Evolutionary conservation across 2,113 vertebrate species (phyloP), one percentile per base, ranked within the genome.

Genomic region (Butorides virescens): DNA sequence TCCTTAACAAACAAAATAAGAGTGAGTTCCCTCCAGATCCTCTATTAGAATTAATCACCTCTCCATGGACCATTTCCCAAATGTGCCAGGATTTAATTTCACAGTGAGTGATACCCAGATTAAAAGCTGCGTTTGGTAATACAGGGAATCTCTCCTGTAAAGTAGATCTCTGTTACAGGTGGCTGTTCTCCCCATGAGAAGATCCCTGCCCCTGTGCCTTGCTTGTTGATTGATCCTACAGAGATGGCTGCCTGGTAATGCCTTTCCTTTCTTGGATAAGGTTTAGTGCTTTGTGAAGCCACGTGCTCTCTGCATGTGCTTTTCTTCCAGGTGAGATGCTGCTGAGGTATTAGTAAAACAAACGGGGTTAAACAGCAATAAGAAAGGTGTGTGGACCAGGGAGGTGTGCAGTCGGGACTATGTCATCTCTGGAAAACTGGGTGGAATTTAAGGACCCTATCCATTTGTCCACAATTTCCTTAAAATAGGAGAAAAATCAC

Each of bases 21-120:
- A 61, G n/a, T 1, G 29, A 78, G 76, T 72, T 93, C 36, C 62
- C 74, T 68, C 25, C 77, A 87, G 68, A 46, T 85, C 53, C 62
- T 91, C 36, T 82, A 72, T 89, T 68, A 91, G 86, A 87, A 95
- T 90, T 85, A 95, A 82, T 85, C 74, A 55, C 46, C 80, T 88
- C 94, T 93, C 89, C 66, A 22, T 73, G 80, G 94, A 47, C 77
- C 58, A n/a, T 85, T 92, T 95, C 89, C 89, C 76, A 91, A 44
- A 89, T 70, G 94, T 11, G 16, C 46, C 77, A 63, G 86, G 77
- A 83, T 96, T 97, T 96, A 91, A 95, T 96, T 93, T 96, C 89
- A 56, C 58, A 87, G 67, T 0, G 1, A 81, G 66, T 37, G 76
- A 75, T 50, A 89, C n/a, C 88, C 77, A 68, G 53, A 58, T n/a